A percentile compares a stretch with the other conserved stretches of the same genome.
These are phyloP conservation scores for Psittacula echo DNA, from an alignment of 2,797 vertebrate species.

Conservation along the genomic window DNA sequence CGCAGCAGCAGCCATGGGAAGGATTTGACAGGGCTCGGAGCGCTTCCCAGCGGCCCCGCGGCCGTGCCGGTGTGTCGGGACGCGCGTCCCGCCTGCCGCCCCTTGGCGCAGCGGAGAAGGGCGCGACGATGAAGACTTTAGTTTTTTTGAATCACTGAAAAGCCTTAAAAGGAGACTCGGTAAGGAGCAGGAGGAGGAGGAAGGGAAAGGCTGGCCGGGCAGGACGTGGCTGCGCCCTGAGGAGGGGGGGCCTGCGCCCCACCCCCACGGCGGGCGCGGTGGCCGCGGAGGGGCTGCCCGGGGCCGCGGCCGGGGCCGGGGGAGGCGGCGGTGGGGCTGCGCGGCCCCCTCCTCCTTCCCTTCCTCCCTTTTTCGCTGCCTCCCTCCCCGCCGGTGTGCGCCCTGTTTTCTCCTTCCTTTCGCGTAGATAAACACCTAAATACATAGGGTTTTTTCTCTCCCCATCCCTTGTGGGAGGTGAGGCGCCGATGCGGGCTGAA, in stretches of 20 bases:
- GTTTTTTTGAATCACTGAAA: slow-evolving; percentile 51
- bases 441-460: not conserved
- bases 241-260: slow-evolving; percentile 58
- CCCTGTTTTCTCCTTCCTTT: slow-evolving; percentile 6
- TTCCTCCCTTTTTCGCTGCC: slow-evolving; percentile 37
- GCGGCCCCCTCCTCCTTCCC: slow-evolving; percentile 45
- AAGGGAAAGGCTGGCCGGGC: slow-evolving; percentile 41
- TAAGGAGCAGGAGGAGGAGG: slow-evolving; percentile 34
- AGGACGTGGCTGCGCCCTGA: slow-evolving; percentile 61
- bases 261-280: slow-evolving; percentile 53
- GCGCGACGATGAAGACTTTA: slow-evolving; percentile 61
- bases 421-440: not conserved
- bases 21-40: slow-evolving; percentile 66
- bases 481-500: slow-evolving; percentile 47
- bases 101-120: slow-evolving; percentile 51
- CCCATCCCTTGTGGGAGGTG: slow-evolving; percentile 46
- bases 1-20: slow-evolving; percentile 48
- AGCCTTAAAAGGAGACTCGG: slow-evolving; percentile 61
- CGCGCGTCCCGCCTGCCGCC: not conserved
- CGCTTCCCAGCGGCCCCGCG: slow-evolving; percentile 8
- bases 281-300: slow-evolving; percentile 53
- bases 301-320: slow-evolving; percentile 15
- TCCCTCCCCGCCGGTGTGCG: slow-evolving; percentile 19
- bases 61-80: slow-evolving; percentile 29
- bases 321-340: slow-evolving; percentile 36